Conservation (phyloP, 1,140 invertebrate genomes). For the Drosophila kanapiae region DNA sequence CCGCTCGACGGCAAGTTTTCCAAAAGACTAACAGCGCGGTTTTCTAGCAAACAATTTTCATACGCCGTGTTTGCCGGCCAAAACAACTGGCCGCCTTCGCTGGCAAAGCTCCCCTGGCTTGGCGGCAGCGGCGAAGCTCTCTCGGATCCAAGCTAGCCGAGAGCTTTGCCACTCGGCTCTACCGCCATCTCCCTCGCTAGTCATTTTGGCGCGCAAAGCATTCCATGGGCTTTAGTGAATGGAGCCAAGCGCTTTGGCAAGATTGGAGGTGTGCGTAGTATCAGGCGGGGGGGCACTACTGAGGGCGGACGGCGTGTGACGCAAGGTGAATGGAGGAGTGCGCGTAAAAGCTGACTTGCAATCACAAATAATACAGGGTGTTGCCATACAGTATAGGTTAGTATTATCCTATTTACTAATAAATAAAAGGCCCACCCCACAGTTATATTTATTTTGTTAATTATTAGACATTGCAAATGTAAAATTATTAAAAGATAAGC, state of each 20-base stretch:
- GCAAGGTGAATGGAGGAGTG: conserved; percentile 46
- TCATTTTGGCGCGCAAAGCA: conserved; percentile 55
- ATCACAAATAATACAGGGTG: conserved; percentile 56
- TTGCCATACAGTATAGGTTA: too few species aligned
- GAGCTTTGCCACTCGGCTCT: conserved; percentile 51
- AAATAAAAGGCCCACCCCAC: too few species aligned
- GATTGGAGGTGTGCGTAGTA: conserved; percentile 26
- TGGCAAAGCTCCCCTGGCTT: conserved; percentile 25
- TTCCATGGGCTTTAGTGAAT: conserved; percentile 68
- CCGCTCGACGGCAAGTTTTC: conserved; percentile 79
- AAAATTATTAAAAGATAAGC: too few species aligned
- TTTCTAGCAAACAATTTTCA: conserved; percentile 78
- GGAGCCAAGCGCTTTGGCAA: conserved; percentile 49
- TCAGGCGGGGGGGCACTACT: background rate
- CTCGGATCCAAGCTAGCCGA: conserved; percentile 16
- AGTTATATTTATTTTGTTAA: background rate
- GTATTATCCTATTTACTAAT: too few species aligned
- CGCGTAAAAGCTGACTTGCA: conserved; percentile 60
- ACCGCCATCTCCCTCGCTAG: conserved; percentile 6
- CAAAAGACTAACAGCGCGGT: conserved; percentile 75
- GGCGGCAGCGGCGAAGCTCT: conserved; percentile 42
- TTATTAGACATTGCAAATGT: too few species aligned
- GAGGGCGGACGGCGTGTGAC: background rate
- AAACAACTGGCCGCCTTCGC: conserved; percentile 46
- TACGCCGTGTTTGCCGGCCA: conserved; percentile 68